A percentile compares a stretch with the other conserved stretches of the same genome.
These are phyloP conservation scores for Protonibea diacanthus DNA, from an alignment of 2,797 vertebrate genomes.

Conservation along the genomic window DNA sequence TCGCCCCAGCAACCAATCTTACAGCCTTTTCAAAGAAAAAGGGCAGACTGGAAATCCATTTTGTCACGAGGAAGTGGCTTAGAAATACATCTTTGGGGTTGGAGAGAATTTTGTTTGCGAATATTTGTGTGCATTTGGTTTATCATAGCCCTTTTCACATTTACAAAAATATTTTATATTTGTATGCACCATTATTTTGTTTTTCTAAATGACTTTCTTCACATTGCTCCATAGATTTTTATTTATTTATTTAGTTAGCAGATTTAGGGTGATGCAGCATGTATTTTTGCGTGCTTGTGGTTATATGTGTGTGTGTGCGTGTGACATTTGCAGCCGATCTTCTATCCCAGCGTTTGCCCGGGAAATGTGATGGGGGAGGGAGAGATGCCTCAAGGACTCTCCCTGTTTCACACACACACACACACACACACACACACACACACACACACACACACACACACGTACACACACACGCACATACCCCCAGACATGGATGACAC, in stretches of 20 bases:
- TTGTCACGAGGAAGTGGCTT: slow-evolving; percentile 23
- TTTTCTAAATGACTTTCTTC: neutral
- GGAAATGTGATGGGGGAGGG: slow-evolving; percentile 62
- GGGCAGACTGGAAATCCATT: slow-evolving; percentile 40
- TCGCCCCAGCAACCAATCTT: slow-evolving; percentile 69
- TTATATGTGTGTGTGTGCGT: neutral
- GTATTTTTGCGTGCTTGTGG: neutral
- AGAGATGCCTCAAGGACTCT: slow-evolving; percentile 71
- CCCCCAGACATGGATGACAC: slow-evolving; percentile 61
- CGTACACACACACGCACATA: slow-evolving; percentile 29
- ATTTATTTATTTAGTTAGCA: neutral
- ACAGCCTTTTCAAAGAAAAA: slow-evolving; percentile 49
- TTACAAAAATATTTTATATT: neutral
- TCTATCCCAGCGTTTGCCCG: slow-evolving; percentile 59
- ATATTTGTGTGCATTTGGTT: neutral
- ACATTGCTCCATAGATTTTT: neutral
- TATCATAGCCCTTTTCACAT: neutral
- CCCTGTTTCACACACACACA: slow-evolving; percentile 29
- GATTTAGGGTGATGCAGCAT: slow-evolving; percentile 11
- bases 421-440: slow-evolving; percentile 22
- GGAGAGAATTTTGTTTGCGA: neutral
- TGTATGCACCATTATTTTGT: neutral
- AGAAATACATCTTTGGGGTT: slow-evolving; percentile 6
- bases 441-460: slow-evolving; percentile 22
- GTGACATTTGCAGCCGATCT: slow-evolving; percentile 74